Percentiles rank a stretch among this genome's conserved stretches.
These are phyloP conservation scores for Ceratosolen solmsi DNA, from an alignment of 1,140 invertebrate genomes.

Conservation along the genomic window DNA sequence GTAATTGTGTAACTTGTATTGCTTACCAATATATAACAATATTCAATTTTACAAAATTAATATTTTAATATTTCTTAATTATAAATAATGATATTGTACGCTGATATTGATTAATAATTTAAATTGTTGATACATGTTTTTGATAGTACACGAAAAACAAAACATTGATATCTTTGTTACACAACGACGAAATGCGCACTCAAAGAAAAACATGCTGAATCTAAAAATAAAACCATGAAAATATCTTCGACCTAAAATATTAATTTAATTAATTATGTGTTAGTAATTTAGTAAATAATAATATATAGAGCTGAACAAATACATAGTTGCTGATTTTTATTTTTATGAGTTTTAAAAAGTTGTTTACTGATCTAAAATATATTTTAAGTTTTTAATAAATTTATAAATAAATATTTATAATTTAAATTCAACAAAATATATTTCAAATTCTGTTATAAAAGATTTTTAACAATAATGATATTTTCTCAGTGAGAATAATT, in stretches of 20 bases:
- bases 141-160: not conserved
- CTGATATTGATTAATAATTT: not conserved
- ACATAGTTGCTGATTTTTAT: not conserved
- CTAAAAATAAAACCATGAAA: constrained; percentile 14
- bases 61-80: not conserved
- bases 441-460: too few relatives aligned
- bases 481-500: too few relatives aligned
- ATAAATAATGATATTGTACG: not conserved
- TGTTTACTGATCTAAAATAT: too few relatives aligned
- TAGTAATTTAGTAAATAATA: not conserved
- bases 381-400: too few relatives aligned
- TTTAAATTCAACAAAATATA: too few relatives aligned
- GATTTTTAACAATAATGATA: too few relatives aligned
- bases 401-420: too few relatives aligned
- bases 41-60: too few relatives aligned
- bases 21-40: too few relatives aligned
- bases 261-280: constrained; percentile 8
- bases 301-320: not conserved
- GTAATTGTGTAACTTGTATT: too few relatives aligned
- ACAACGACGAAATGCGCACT: constrained; percentile 1
- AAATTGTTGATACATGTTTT: not conserved
- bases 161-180: not conserved
- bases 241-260: not conserved
- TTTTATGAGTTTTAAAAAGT: too few relatives aligned
- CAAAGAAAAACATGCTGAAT: constrained; percentile 15